These are phyloP conservation scores for Perdita meconis DNA, from an alignment of 2,888 invertebrate genomes.

Conservation along the genomic window DNA sequence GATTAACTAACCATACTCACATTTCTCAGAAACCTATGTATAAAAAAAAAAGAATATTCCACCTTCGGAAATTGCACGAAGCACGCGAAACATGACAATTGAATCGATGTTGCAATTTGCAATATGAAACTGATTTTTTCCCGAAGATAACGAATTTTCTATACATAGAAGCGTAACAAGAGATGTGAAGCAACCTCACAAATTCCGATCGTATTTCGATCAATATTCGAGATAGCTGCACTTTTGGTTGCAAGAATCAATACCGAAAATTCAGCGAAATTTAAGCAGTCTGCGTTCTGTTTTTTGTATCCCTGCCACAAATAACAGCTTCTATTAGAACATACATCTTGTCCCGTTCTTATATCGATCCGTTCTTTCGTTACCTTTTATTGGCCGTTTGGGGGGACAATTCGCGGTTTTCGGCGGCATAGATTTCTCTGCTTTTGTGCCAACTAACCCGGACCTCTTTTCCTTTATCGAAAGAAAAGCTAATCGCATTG, in stretches of 20 bases:
- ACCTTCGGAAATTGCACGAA: too few relatives aligned
- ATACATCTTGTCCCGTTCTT: constrained; percentile 17
- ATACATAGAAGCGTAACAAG: background rate
- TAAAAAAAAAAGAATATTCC: too few relatives aligned
- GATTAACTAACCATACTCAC: too few relatives aligned
- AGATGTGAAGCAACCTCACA: constrained; percentile 20
- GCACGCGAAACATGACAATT: background rate
- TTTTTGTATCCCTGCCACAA: background rate
- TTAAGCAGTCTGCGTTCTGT: constrained; percentile 25
- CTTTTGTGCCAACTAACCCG: constrained; percentile 38
- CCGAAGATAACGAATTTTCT: constrained; percentile 33
- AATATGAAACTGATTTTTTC: constrained; percentile 23
- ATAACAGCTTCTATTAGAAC: constrained; percentile 1
- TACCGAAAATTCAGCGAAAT: constrained; percentile 24
- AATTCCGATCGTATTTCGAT: constrained; percentile 54
- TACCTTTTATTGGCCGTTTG: constrained; percentile 39
- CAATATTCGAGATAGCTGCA: constrained; percentile 39
- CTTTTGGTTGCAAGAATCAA: constrained; percentile 43
- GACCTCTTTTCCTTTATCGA: constrained; percentile 19
- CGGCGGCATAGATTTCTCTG: constrained; percentile 40
- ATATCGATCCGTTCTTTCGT: constrained; percentile 49
- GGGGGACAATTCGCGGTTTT: constrained; percentile 44
- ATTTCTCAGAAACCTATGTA: too few relatives aligned
- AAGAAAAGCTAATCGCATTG: constrained; percentile 55
- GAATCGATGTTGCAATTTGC: background rate